phyloP scores from a whole-genome alignment of 2,797 vertebrate genomes.

The Myiothlypis chrysogaster region DNA sequence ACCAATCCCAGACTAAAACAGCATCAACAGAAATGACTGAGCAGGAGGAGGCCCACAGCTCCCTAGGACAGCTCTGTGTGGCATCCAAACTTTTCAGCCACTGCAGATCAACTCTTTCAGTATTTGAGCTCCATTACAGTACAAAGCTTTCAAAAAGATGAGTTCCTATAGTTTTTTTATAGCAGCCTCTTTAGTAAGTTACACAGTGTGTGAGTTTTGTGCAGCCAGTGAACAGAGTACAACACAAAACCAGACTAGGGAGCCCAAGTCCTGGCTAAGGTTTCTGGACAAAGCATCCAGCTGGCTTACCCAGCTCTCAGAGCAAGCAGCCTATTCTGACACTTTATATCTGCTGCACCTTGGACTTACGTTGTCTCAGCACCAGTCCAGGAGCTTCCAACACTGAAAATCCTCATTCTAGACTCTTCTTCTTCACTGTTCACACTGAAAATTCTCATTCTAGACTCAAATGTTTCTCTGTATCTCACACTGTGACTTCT shows the following conservation, averaged over 20 bases:
- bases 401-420: not conserved
- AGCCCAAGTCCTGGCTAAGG: not conserved
- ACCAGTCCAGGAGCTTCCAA: not conserved
- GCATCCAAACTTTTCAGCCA: conserved; percentile 30
- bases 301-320: not conserved
- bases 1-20: conserved; percentile 33
- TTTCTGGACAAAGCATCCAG: not conserved
- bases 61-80: conserved; percentile 18
- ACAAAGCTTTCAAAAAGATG: not conserved
- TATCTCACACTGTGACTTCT: not conserved
- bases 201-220: not conserved
- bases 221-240: not conserved
- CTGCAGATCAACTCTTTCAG: not conserved
- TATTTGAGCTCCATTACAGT: not conserved
- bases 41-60: conserved; percentile 56
- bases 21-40: conserved; percentile 62
- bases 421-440: not conserved
- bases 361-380: not conserved
- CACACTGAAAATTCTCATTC: not conserved
- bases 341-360: not conserved
- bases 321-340: not conserved
- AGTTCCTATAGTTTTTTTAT: not conserved
- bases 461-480: not conserved
- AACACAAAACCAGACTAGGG: not conserved
- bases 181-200: not conserved